Evolutionary conservation across 2,113 vertebrate genomes (phyloP).

Genomic region (Muntiacus muntjak): DNA sequence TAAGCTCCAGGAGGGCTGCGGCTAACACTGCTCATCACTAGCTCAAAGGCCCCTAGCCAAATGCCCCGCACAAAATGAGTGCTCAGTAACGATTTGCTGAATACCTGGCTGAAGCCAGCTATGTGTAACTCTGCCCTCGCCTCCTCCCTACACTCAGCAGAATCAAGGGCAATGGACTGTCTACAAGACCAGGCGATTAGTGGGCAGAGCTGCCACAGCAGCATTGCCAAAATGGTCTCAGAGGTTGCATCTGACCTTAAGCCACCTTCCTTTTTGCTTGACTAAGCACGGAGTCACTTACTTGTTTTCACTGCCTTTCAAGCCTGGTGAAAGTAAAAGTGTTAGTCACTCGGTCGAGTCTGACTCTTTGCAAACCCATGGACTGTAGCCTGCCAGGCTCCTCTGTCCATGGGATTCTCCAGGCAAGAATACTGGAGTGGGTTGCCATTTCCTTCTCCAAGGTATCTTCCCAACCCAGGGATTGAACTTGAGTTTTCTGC

Average conservation of each 20-base stretch:
- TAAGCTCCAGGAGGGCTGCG: background rate
- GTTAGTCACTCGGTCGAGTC: background rate
- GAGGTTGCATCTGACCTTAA: constrained; percentile 7
- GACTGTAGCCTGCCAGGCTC: background rate
- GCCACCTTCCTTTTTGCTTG: constrained; percentile 23
- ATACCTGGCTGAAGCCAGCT: background rate
- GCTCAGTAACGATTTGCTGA: background rate
- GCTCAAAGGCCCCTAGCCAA: background rate
- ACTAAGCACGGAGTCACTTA: background rate
- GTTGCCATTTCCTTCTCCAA: background rate
- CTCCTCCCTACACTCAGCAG: background rate
- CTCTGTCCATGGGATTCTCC: background rate
- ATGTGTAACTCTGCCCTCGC: background rate
- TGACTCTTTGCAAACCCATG: background rate
- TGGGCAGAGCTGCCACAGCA: background rate
- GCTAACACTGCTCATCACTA: background rate
- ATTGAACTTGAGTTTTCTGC: background rate
- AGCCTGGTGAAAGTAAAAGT: background rate
- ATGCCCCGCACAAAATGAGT: background rate
- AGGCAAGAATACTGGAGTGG: background rate
- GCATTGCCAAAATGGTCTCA: background rate
- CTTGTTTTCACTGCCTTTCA: constrained; percentile 26
- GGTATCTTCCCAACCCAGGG: background rate
- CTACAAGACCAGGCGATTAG: background rate
- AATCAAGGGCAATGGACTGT: background rate